phyloP scores from a whole-genome alignment of 2,888 invertebrate genomes.

The Hedychridium roseum region DNA sequence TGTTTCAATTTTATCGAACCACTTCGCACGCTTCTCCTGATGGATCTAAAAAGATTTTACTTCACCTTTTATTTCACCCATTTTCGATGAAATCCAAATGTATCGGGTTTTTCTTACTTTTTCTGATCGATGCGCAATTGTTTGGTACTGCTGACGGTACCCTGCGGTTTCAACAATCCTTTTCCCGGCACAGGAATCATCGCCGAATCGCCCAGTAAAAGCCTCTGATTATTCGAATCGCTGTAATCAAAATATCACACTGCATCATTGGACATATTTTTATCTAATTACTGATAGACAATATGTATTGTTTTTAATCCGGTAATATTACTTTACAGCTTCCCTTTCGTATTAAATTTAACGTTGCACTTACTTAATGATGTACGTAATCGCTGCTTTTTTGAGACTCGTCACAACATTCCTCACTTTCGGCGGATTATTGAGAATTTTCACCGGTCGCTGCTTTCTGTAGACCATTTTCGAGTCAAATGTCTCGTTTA shows the following conservation, averaged over 20 bases:
- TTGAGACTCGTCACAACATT: conserved; percentile 81
- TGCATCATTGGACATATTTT: background rate
- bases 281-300: too few species aligned
- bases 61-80: background rate
- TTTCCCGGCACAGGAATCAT: conserved; percentile 87
- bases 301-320: too few species aligned
- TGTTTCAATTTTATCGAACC: conserved; percentile 94
- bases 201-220: conserved; percentile 92
- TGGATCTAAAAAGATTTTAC: conserved; percentile 74
- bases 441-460: conserved; percentile 82
- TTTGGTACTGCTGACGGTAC: conserved; percentile 88
- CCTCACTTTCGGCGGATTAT: conserved; percentile 83
- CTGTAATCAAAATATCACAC: conserved; percentile 63
- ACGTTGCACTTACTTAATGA: conserved; percentile 77
- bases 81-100: too few species aligned
- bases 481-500: conserved; percentile 73
- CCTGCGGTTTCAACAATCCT: conserved; percentile 84
- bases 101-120: conserved; percentile 68
- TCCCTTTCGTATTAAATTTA: background rate
- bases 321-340: background rate
- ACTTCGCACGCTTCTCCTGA: conserved; percentile 88
- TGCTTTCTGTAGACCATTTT: conserved; percentile 84
- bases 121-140: conserved; percentile 89
- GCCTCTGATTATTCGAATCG: conserved; percentile 93
- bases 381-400: conserved; percentile 83